Percentiles rank a stretch among this genome's conserved stretches.
Conservation (phyloP, 2,888 invertebrate genomes). For the Abrostola triplasia region DNA sequence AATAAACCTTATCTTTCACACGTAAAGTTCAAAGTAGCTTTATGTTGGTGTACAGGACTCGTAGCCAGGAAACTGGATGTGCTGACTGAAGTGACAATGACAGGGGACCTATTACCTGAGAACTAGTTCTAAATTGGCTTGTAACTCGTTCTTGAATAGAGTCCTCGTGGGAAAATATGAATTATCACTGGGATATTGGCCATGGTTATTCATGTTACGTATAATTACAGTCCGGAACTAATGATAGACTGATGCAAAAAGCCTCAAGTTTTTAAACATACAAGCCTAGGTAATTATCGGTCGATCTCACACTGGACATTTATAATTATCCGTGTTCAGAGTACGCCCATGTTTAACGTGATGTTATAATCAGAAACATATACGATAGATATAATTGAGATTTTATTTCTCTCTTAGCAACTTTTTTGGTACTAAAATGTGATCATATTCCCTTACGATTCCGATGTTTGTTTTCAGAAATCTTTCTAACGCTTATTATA, state of each 20-base stretch:
- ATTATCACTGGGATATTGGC: conserved; percentile 35
- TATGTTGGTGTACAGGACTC: conserved; percentile 11
- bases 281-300: conserved; percentile 39
- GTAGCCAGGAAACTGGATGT: conserved; percentile 49
- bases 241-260: conserved; percentile 36
- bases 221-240: conserved; percentile 50
- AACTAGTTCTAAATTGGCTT: conserved; percentile 58
- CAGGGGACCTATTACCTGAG: conserved; percentile 65
- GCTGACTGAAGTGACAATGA: conserved; percentile 62
- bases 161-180: conserved; percentile 52
- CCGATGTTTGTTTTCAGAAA: too few relatives aligned
- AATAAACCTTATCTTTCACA: conserved; percentile 1
- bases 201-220: conserved; percentile 47
- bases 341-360: background rate
- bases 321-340: conserved; percentile 12
- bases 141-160: conserved; percentile 45
- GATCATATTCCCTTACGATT: too few relatives aligned
- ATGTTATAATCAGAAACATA: background rate
- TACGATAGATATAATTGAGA: background rate
- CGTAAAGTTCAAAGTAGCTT: conserved; percentile 14
- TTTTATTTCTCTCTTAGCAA: too few relatives aligned
- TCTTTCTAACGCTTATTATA: too few relatives aligned
- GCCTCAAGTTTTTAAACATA: conserved; percentile 38
- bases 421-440: too few relatives aligned
- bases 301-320: conserved; percentile 37